Percentiles rank a stretch among this genome's conserved stretches.
These are phyloP conservation scores for Porites rus DNA, from an alignment of 92 coral and sea anemone genomes.

Conservation along the genomic window DNA sequence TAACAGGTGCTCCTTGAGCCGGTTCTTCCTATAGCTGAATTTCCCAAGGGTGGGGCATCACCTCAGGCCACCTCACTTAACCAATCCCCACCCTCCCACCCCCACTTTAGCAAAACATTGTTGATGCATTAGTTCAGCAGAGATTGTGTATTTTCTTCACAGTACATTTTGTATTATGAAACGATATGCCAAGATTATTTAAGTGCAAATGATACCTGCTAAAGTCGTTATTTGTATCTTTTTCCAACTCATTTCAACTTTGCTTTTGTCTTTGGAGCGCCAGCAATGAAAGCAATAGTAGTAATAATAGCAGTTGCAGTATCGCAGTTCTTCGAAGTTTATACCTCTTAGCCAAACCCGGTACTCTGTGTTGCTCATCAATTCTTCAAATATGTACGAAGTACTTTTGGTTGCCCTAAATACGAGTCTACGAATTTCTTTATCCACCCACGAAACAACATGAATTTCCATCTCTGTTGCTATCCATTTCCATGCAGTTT, in stretches of 20 bases:
- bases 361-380: conserved; percentile 3
- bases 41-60: too few species aligned
- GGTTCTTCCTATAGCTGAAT: too few species aligned
- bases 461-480: neutral
- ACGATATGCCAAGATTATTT: neutral
- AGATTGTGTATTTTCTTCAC: too few species aligned
- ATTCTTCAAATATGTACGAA: neutral
- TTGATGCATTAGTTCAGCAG: too few species aligned
- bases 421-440: neutral
- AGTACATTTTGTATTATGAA: too few species aligned
- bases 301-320: too few species aligned
- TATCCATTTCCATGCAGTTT: neutral
- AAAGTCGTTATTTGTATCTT: neutral
- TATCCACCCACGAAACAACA: neutral
- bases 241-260: neutral
- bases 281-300: too few species aligned
- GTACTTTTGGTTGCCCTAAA: neutral
- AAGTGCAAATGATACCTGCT: neutral
- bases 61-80: too few species aligned
- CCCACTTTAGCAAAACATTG: too few species aligned
- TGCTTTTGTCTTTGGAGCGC: neutral
- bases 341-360: neutral
- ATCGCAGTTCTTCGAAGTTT: neutral
- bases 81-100: too few species aligned
- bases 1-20: too few species aligned